These are phyloP conservation scores for Cebus imitator DNA, from an alignment of 2,113 vertebrate species.

Conservation along the genomic window DNA sequence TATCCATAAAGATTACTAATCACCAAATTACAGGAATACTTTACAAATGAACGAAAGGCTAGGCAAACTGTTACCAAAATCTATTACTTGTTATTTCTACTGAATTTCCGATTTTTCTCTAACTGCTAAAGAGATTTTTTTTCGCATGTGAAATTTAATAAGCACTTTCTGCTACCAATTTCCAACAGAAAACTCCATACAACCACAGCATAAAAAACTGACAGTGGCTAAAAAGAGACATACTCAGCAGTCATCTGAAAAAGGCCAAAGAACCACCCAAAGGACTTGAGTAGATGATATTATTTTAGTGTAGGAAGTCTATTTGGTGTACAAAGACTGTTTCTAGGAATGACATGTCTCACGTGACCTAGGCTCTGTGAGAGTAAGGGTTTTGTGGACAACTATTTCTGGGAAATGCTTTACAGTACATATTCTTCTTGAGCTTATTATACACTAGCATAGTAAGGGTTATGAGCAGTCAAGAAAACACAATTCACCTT, in stretches of 20 bases:
- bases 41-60: background rate
- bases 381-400: background rate
- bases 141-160: background rate
- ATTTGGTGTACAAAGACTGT: background rate
- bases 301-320: background rate
- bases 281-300: background rate
- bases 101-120: background rate
- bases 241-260: background rate
- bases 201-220: background rate
- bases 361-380: background rate
- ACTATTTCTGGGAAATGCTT: background rate
- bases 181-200: background rate
- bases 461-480: background rate
- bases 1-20: background rate
- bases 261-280: background rate
- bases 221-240: background rate
- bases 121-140: background rate
- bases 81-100: background rate
- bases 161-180: background rate
- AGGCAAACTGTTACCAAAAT: background rate
- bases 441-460: slow-evolving; percentile 1
- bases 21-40: background rate
- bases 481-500: slow-evolving; percentile 17
- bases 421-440: background rate
- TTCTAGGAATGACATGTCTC: background rate